Evolutionary conservation across 2,113 vertebrate species (phyloP), one percentile per base, ranked within the genome.

Genomic region (Brachypodius melanocephalos): DNA sequence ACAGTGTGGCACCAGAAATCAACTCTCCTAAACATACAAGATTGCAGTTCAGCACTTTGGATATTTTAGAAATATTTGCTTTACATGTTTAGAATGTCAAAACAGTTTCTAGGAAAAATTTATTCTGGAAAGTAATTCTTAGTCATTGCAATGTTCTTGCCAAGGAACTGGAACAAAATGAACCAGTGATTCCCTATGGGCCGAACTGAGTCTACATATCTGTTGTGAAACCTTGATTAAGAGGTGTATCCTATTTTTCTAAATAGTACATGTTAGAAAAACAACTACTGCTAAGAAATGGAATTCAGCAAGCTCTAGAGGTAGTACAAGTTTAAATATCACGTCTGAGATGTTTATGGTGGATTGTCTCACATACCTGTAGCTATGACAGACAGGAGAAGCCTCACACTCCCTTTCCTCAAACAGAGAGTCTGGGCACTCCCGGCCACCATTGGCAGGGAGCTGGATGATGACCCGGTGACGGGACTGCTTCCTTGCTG

Each of bases 351-450:
- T 55, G 18, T 40, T 34, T n/a, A 24, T 76, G 29, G 17, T 36
- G 46, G 31, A 57, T 71, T 32, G 15, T 67, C 20, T 25, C 63
- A 76, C 48, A 94, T 98, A 99, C 99, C 99, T 99, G 98, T 98
- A 99, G 51, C 97, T 99, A 3, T 98, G 98, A 92, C 99, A 99
- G 72, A 96, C 57, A 5, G 94, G 96, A 48, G 98, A 97, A 29
- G 94, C 73, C 80, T 98, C 98, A 9, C 99, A 99, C 38, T 98
- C 98, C 90, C 96, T 98, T 92, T 99, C 99, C 91, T 99, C 99
- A 68, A 98, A 98, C 52, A 99, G 98, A 12, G 98, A 95, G 18
- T 99, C 98, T 0, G 98, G 98, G 96, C 99, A 99, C n/a, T 99
- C 99, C 59, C 98, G 98, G 68, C 99, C 99, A 24, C 99, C 98